These are phyloP conservation scores for Myopa tessellatipennis DNA, from an alignment of 2,888 invertebrate genomes.

Conservation along the genomic window DNA sequence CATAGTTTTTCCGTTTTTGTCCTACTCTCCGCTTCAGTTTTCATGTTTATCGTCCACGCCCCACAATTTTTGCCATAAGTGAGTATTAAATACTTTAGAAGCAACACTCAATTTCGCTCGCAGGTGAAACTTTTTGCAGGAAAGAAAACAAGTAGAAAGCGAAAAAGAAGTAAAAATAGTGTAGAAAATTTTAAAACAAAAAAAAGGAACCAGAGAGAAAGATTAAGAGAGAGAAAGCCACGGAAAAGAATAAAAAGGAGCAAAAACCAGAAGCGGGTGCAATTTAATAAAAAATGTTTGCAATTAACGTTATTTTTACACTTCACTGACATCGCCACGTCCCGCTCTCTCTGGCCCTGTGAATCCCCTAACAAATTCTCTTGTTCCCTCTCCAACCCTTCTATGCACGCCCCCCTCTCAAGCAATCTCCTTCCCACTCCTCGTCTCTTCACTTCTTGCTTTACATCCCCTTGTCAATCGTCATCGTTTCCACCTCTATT, in stretches of 20 bases:
- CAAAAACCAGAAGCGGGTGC: neutral
- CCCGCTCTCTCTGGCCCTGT: neutral
- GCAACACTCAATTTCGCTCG: neutral
- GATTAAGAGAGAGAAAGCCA: neutral
- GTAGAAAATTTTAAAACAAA: too few species aligned
- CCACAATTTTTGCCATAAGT: neutral
- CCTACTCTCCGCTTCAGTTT: neutral
- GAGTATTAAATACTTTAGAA: neutral
- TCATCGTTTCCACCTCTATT: too few species aligned
- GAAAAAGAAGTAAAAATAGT: neutral
- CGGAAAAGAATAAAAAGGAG: neutral
- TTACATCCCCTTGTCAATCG: too few species aligned
- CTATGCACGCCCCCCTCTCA: neutral
- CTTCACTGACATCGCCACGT: neutral
- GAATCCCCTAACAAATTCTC: neutral
- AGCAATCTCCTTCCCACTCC: neutral
- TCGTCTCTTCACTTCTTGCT: neutral
- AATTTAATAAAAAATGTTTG: conserved; percentile 27
- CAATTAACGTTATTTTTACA: conserved; percentile 33
- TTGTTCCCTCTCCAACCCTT: neutral
- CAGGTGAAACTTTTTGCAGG: neutral
- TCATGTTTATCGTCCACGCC: neutral
- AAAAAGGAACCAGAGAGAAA: neutral
- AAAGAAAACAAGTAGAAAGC: neutral
- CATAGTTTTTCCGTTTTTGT: neutral